Evolutionary conservation across 2,888 invertebrate species (phyloP), one percentile per base, ranked within the genome.

Genomic region (Ctena decussata): DNA sequence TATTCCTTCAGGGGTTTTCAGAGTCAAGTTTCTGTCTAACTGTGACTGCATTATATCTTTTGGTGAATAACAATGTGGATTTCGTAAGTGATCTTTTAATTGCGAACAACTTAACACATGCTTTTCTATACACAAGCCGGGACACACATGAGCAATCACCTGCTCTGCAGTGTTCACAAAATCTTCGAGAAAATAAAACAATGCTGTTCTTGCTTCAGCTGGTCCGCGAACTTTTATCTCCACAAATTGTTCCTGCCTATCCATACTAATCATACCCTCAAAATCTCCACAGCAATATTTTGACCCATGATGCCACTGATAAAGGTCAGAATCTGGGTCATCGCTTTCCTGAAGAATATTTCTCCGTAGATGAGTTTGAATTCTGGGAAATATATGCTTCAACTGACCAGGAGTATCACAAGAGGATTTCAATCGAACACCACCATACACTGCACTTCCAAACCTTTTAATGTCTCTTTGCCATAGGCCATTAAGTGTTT

Each of bases 301-400:
- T 49, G 97, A 97, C 57, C 97, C 97, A 90, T 97, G 96, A 95
- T 97, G 97, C 97, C 97, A 97, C 94, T 98, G 97, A 91, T 97
- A 97, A 57, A 98, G 95, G 94, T 97, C 97, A 0, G 96, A 97
- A 85, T 97, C 97, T 80, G 96, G 96, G 57, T 93, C 92, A 65
- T 93, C 92, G 18, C 90, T 91, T 71, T 95, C 94, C 35, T 91
- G 92, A 1, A 94, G 84, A 37, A 94, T 92, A 76, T 93, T 96
- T 85, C 97, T 96, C 70, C 97, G 95, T 80, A 97, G 93, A 90
- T 97, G 97, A 11, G 97, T 97, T 96, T 97, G 96, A 85, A 97
- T 96, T 91, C 97, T 96, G n/a, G 97, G 97, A 95, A 97, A 98
- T 85, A 97, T 96, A 53, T 97, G 97, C 79, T 97, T 96, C 57